A percentile compares a stretch with the other conserved stretches of the same genome.
Evolutionary conservation across 1,140 invertebrate species (phyloP).

Genomic region (Euura saliciscinereae): DNA sequence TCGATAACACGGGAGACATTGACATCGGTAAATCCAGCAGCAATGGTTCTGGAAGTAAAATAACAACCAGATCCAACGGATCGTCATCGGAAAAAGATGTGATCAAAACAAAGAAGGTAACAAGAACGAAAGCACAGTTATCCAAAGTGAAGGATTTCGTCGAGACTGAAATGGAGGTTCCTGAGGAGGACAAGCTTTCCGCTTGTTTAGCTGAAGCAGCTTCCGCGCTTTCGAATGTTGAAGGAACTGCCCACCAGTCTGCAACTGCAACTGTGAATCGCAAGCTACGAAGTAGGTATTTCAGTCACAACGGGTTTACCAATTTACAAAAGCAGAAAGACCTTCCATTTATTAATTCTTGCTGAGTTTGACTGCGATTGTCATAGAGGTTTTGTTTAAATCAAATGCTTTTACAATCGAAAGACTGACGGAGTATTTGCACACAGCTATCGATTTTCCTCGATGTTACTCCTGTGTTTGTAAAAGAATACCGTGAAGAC

Average conservation of each 20-base stretch:
- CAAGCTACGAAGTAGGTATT: constrained; percentile 46
- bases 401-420: too few relatives aligned
- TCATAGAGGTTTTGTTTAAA: too few relatives aligned
- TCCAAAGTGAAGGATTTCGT: constrained; percentile 29
- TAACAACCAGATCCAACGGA: constrained; percentile 40
- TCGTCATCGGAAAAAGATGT: constrained; percentile 26
- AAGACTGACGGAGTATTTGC: too few relatives aligned
- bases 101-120: constrained; percentile 41
- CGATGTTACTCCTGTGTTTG: too few relatives aligned
- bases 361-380: too few relatives aligned
- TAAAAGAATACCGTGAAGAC: too few relatives aligned
- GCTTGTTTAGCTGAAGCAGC: constrained; percentile 54
- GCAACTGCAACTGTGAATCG: constrained; percentile 36
- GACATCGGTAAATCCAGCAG: constrained; percentile 12
- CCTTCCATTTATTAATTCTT: too few relatives aligned
- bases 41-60: constrained; percentile 35
- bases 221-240: constrained; percentile 47
- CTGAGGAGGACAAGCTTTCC: constrained; percentile 46
- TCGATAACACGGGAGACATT: constrained; percentile 25
- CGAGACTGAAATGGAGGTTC: constrained; percentile 35
- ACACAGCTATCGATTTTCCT: too few relatives aligned
- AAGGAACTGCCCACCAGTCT: constrained; percentile 27
- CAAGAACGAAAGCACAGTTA: constrained; percentile 36
- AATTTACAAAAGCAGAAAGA: too few relatives aligned
- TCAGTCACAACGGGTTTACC: too few relatives aligned